Evolutionary conservation across 2,888 invertebrate species (phyloP).

Genomic region (Theristus sp.): DNA sequence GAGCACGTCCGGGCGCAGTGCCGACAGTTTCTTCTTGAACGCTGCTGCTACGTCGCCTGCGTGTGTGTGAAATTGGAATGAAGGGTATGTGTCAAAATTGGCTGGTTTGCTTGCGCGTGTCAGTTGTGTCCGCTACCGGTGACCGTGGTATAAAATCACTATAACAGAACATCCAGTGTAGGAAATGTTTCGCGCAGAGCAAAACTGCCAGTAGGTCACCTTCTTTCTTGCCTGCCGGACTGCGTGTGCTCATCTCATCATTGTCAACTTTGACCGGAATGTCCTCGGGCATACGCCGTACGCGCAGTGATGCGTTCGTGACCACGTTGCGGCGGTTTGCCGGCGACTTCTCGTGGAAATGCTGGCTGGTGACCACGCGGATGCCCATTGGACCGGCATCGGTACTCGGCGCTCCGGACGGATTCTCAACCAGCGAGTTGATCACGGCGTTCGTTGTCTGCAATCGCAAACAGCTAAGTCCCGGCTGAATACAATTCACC

Average conservation of each 20-base stretch:
- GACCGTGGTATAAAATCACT: too few relatives aligned
- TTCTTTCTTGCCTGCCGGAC: background rate
- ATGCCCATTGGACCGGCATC: conserved; percentile 55
- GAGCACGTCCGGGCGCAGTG: background rate
- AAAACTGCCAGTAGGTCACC: too few relatives aligned
- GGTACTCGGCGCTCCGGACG: conserved; percentile 57
- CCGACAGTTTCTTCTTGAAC: background rate
- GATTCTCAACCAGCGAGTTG: conserved; percentile 61
- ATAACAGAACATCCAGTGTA: too few relatives aligned
- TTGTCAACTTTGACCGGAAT: conserved; percentile 13
- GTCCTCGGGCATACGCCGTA: conserved; percentile 66
- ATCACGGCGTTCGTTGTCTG: conserved; percentile 38
- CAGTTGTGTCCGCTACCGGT: too few relatives aligned
- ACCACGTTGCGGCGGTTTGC: conserved; percentile 45
- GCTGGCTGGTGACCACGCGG: conserved; percentile 44
- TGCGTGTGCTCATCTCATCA: background rate
- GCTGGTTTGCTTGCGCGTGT: too few relatives aligned
- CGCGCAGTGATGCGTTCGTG: conserved; percentile 90
- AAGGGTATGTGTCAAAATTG: too few relatives aligned
- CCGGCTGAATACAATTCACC: background rate
- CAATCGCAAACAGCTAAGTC: background rate
- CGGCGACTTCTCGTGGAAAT: background rate
- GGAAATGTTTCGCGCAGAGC: too few relatives aligned
- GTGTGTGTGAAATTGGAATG: too few relatives aligned
- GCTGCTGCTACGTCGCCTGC: background rate